A percentile compares a stretch with the other conserved stretches of the same genome.
Evolutionary conservation across 2,797 vertebrate genomes (phyloP).

Genomic region (Silurus aristotelis): DNA sequence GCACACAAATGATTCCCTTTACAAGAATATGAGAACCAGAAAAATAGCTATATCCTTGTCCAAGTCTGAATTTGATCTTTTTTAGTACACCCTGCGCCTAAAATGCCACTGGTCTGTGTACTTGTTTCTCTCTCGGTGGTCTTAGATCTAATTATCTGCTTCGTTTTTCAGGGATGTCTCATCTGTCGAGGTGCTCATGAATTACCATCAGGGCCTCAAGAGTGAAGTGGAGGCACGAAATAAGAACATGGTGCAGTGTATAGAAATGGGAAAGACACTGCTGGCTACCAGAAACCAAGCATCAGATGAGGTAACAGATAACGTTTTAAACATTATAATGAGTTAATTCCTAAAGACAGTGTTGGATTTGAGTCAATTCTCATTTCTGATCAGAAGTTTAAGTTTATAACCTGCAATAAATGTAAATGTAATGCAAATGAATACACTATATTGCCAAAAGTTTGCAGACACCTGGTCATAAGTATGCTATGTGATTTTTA

Average conservation of each 20-base stretch:
- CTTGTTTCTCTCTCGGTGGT: constrained; percentile 40
- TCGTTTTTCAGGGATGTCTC: constrained; percentile 84
- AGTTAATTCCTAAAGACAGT: neutral
- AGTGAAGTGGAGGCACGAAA: constrained; percentile 86
- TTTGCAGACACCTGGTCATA: too few species aligned
- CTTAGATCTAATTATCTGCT: constrained; percentile 51
- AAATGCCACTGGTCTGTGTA: neutral
- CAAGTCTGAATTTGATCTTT: neutral
- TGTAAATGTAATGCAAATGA: too few species aligned
- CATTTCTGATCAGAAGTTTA: too few species aligned
- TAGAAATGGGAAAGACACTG: constrained; percentile 89
- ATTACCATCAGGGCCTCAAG: constrained; percentile 92
- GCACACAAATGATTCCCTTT: neutral
- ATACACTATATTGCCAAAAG: too few species aligned
- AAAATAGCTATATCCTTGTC: neutral
- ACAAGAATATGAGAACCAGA: neutral
- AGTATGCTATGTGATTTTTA: too few species aligned
- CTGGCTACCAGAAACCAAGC: constrained; percentile 85
- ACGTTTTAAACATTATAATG: neutral
- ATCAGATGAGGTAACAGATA: constrained; percentile 82
- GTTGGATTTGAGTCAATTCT: neutral
- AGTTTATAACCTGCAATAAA: too few species aligned
- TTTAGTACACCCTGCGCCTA: neutral
- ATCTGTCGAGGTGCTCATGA: constrained; percentile 93
- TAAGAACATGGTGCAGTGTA: constrained; percentile 79